A percentile compares a stretch with the other conserved stretches of the same genome.
Evolutionary conservation across 2,797 vertebrate species (phyloP).

Genomic region (Caiman crocodilus): DNA sequence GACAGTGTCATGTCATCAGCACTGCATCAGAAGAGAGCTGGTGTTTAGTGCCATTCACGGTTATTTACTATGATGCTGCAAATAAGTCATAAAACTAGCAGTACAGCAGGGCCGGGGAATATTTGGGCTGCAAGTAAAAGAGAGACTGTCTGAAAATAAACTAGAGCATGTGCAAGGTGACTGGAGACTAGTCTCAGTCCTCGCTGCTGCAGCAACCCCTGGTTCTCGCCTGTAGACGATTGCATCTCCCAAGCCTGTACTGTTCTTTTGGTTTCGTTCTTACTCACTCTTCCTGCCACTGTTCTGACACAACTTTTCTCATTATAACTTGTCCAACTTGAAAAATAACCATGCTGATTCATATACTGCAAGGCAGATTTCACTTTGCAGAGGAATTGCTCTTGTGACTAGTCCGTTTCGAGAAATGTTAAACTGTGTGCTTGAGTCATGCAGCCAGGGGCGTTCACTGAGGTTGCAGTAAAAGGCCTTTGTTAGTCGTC

Average conservation of each 20-base stretch:
- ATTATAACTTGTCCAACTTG: background rate
- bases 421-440: background rate
- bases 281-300: background rate
- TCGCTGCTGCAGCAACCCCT: background rate
- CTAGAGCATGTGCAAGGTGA: background rate
- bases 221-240: background rate
- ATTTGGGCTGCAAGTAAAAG: constrained; percentile 37
- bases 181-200: constrained; percentile 1
- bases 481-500: background rate
- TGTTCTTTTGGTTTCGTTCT: constrained; percentile 4
- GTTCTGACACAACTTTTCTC: background rate
- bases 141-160: constrained; percentile 23
- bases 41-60: background rate
- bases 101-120: background rate
- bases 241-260: background rate
- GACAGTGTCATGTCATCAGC: constrained; percentile 35
- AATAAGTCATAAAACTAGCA: background rate
- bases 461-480: background rate
- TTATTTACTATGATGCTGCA: background rate
- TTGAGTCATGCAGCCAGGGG: background rate
- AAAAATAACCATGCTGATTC: background rate
- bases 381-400: background rate
- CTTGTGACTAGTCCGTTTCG: background rate
- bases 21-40: background rate
- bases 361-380: background rate